These are phyloP conservation scores for Theretra japonica DNA, from an alignment of 2,888 invertebrate genomes.

Conservation along the genomic window DNA sequence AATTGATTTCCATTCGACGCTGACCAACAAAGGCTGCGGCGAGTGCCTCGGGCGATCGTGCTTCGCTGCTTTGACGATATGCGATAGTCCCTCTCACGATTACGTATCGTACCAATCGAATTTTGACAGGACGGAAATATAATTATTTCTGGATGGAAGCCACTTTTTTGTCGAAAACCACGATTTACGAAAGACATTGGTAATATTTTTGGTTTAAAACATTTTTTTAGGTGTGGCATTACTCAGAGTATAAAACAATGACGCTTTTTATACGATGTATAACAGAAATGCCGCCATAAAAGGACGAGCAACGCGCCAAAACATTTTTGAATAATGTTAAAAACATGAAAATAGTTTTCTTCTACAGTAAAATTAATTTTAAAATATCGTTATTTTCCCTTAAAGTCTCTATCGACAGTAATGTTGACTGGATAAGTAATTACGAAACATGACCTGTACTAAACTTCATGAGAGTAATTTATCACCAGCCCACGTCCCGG, in stretches of 20 bases:
- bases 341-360: no score
- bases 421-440: background rate
- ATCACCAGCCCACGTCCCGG: conserved; percentile 15
- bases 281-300: no score
- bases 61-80: conserved; percentile 30
- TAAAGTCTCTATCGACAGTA: background rate
- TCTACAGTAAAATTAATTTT: no score
- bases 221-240: no score
- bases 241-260: no score
- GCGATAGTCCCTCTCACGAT: conserved; percentile 7
- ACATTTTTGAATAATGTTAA: no score
- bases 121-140: conserved; percentile 1
- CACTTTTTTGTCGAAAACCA: background rate
- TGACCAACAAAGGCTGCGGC: conserved; percentile 56
- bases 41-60: conserved; percentile 34
- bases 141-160: background rate
- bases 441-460: conserved; percentile 17
- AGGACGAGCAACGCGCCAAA: no score
- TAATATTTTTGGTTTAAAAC: no score
- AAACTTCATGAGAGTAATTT: conserved; percentile 22
- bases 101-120: conserved; percentile 4
- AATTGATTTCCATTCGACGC: conserved; percentile 68
- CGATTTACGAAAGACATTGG: no score
- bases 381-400: background rate
- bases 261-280: no score